A percentile compares a stretch with the other conserved stretches of the same genome.
phyloP scores from a whole-genome alignment of 2,888 invertebrate species.

The Thelaira solivaga region DNA sequence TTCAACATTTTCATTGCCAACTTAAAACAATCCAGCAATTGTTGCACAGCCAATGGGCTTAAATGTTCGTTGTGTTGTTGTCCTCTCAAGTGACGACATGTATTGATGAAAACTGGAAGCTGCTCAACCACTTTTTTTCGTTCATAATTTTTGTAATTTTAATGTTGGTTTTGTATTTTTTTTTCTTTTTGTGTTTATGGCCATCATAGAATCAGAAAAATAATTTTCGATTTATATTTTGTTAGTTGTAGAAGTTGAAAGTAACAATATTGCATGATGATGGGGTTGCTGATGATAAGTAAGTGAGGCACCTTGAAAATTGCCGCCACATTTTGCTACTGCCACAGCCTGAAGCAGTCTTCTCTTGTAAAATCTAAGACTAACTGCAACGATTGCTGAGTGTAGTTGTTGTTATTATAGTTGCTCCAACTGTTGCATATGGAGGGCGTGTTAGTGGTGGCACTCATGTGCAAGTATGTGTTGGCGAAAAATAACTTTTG shows the following conservation, averaged over 20 bases:
- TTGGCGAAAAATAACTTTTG: constrained; percentile 41
- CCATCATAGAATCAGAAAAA: constrained; percentile 49
- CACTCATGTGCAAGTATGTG: constrained; percentile 17
- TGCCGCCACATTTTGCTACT: constrained; percentile 62
- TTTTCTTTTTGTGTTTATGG: constrained; percentile 33
- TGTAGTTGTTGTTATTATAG: constrained; percentile 14
- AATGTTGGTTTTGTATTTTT: not conserved
- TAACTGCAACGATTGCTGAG: constrained; percentile 23
- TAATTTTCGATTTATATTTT: constrained; percentile 26
- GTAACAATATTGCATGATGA: constrained; percentile 51
- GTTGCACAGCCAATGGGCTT: constrained; percentile 7
- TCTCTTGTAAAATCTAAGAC: constrained; percentile 56
- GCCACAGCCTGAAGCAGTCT: constrained; percentile 50
- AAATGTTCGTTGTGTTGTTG: constrained; percentile 37
- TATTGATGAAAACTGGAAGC: constrained; percentile 67
- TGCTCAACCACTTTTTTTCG: constrained; percentile 65
- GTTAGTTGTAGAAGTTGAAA: constrained; percentile 15
- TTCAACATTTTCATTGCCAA: constrained; percentile 51
- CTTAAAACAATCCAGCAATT: constrained; percentile 22
- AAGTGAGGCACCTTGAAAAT: constrained; percentile 62
- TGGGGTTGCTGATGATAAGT: constrained; percentile 48
- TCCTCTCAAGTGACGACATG: constrained; percentile 57
- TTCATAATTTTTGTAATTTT: constrained; percentile 53
- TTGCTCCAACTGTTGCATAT: constrained; percentile 38
- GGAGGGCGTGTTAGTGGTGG: constrained; percentile 56